Evolutionary conservation across 2,888 invertebrate species (phyloP).

Genomic region (Sarcophaga subvicina): DNA sequence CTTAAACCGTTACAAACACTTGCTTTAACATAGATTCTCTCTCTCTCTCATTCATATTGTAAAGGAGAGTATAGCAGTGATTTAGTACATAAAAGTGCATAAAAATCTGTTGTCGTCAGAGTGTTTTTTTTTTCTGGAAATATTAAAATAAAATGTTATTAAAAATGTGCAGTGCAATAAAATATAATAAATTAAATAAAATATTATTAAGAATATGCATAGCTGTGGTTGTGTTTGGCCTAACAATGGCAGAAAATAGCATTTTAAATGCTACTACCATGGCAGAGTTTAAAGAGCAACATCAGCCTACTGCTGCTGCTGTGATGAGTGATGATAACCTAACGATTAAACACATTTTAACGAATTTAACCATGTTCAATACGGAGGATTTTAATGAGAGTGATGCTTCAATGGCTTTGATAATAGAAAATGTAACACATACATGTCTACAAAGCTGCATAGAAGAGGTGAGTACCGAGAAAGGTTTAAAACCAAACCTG

Average conservation of each 20-base stretch:
- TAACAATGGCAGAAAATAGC: neutral
- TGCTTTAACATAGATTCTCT: too few species aligned
- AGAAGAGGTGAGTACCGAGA: slow-evolving; percentile 56
- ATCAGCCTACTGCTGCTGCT: neutral
- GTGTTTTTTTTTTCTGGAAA: too few species aligned
- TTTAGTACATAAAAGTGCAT: too few species aligned
- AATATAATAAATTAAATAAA: neutral
- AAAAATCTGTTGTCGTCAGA: too few species aligned
- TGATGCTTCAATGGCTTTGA: slow-evolving; percentile 45
- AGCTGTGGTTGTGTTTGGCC: neutral
- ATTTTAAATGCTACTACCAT: neutral
- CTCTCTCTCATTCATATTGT: too few species aligned
- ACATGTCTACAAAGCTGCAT: slow-evolving; percentile 59
- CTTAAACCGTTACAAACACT: too few species aligned
- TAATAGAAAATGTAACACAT: slow-evolving; percentile 63
- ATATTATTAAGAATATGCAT: neutral
- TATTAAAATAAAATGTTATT: neutral
- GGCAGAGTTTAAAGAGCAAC: neutral
- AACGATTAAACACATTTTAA: slow-evolving; percentile 49
- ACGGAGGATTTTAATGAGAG: slow-evolving; percentile 46
- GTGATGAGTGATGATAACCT: slow-evolving; percentile 24
- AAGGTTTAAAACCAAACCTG: too few species aligned
- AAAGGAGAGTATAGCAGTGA: too few species aligned
- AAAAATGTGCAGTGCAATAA: neutral
- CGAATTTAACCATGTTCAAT: slow-evolving; percentile 57